Conservation (phyloP, 2,113 vertebrate genomes). For the Danionella cerebrum region DNA sequence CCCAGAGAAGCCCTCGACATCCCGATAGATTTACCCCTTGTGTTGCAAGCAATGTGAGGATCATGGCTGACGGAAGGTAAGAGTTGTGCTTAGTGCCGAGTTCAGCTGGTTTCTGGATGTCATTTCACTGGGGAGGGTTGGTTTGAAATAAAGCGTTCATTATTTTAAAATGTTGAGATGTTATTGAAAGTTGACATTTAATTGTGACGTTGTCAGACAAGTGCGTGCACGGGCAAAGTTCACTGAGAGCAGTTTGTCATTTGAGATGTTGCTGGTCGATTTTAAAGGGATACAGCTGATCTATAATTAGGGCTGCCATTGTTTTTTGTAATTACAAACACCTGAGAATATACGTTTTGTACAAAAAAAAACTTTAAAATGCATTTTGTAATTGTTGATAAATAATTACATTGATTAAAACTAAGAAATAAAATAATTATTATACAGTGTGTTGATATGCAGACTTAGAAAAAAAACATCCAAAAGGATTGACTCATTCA, state of each 20-base stretch:
- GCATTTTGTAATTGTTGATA: no score
- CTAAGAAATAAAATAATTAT: no score
- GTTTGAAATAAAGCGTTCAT: not conserved
- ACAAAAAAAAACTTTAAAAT: no score
- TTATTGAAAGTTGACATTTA: not conserved
- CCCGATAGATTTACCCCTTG: conserved; percentile 10
- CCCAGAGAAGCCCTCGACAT: not conserved
- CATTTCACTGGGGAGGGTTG: not conserved
- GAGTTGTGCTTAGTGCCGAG: not conserved
- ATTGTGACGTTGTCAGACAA: not conserved
- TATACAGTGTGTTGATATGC: no score
- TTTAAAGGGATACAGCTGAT: not conserved
- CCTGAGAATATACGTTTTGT: no score
- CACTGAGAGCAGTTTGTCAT: not conserved
- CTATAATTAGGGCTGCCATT: not conserved
- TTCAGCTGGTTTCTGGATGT: not conserved
- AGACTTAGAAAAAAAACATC: no score
- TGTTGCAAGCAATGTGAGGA: conserved; percentile 44
- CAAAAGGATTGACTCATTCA: no score
- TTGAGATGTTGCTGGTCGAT: not conserved
- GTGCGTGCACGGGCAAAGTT: not conserved
- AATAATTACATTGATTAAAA: no score
- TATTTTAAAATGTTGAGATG: not conserved
- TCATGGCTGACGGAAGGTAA: conserved; percentile 44
- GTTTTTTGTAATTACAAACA: not conserved